These are phyloP conservation scores for Noturus placidus DNA, from an alignment of 2,113 vertebrate genomes.

Conservation along the genomic window DNA sequence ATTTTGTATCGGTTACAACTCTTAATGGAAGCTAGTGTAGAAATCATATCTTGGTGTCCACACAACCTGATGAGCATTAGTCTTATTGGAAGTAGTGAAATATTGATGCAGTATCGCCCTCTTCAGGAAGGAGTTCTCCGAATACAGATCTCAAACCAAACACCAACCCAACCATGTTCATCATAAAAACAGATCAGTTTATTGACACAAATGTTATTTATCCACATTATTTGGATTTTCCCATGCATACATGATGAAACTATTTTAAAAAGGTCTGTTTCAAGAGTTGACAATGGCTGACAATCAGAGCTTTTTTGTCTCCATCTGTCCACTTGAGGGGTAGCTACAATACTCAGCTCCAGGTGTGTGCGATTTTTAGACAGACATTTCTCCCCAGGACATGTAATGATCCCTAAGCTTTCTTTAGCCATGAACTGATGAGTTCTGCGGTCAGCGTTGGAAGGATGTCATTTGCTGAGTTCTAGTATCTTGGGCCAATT, in stretches of 20 bases:
- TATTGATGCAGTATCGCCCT: not conserved
- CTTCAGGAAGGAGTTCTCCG: conserved; percentile 8
- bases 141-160: not conserved
- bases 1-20: not conserved
- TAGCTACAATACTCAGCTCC: not conserved
- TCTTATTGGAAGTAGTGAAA: not conserved
- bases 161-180: not conserved
- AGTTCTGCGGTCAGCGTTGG: not conserved
- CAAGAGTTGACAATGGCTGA: not conserved
- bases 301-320: not conserved
- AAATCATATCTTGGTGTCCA: not conserved
- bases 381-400: not conserved
- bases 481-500: not conserved
- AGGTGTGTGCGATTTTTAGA: not conserved
- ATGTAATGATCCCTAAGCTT: not conserved
- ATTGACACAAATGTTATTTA: conserved; percentile 8
- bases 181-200: not conserved
- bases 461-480: not conserved
- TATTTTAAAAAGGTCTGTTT: not conserved
- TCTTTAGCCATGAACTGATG: not conserved
- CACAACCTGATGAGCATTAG: not conserved
- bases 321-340: not conserved
- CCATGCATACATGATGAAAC: not conserved
- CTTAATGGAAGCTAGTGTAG: not conserved
- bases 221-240: not conserved